Evolutionary conservation across 1,140 invertebrate species (phyloP).

Genomic region (Ostrea denselamellosa): DNA sequence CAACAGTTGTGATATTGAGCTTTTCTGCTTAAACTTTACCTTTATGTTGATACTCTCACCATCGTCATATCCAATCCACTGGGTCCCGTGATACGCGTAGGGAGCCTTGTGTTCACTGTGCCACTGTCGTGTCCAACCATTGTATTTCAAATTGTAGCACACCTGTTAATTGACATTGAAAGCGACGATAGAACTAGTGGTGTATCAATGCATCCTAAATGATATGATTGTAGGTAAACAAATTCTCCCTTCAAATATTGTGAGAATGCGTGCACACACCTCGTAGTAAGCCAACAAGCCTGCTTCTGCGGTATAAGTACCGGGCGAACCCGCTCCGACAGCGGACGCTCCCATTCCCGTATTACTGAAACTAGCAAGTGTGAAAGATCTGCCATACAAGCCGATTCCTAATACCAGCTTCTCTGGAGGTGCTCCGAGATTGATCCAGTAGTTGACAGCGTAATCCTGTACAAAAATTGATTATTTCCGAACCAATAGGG

Average conservation of each 20-base stretch:
- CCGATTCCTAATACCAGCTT: conserved; percentile 98
- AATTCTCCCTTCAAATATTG: not conserved
- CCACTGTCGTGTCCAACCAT: conserved; percentile 78
- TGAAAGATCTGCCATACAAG: conserved; percentile 58
- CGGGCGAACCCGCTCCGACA: conserved; percentile 72
- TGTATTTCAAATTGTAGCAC: conserved; percentile 69
- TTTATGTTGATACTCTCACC: conserved; percentile 87
- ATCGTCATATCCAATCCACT: conserved; percentile 96
- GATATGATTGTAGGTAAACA: not conserved
- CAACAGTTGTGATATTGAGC: not conserved
- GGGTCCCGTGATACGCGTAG: conserved; percentile 88
- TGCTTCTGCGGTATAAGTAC: conserved; percentile 81
- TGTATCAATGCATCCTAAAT: not conserved
- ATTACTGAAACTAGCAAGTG: conserved; percentile 43
- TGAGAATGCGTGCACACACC: conserved; percentile 47
- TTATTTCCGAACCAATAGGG: not conserved
- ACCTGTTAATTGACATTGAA: conserved; percentile 58
- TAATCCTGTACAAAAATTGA: conserved; percentile 50
- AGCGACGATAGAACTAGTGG: not conserved
- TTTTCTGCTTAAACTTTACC: conserved; percentile 75
- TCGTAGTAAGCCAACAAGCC: conserved; percentile 65
- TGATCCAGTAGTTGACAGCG: conserved; percentile 53
- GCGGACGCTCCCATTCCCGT: conserved; percentile 46
- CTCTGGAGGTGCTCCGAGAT: conserved; percentile 91
- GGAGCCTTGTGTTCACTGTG: conserved; percentile 88